These are phyloP conservation scores for Actinopyga echinites DNA, from an alignment of 53 echinoderm and acorn worm species.

Conservation along the genomic window DNA sequence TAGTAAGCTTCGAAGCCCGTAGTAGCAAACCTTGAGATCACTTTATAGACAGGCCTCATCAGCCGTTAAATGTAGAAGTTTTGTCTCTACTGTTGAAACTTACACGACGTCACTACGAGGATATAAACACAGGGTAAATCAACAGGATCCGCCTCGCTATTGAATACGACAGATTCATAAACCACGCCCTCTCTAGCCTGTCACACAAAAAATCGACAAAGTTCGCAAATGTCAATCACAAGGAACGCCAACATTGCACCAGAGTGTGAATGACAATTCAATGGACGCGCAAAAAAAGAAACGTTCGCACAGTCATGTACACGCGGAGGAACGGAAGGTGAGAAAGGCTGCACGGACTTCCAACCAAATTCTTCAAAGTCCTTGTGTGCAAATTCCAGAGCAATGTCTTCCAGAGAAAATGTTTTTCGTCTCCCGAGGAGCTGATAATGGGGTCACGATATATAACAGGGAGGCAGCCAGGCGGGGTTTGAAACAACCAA, in stretches of 20 bases:
- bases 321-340: too few species aligned
- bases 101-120: too few species aligned
- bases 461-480: background rate
- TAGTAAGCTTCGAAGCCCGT: background rate
- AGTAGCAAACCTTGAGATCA: background rate
- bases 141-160: too few species aligned
- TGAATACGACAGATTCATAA: background rate
- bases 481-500: background rate
- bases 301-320: too few species aligned
- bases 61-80: too few species aligned
- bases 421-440: constrained; percentile 11
- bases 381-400: constrained; percentile 24
- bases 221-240: constrained; percentile 7
- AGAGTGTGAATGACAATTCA: constrained; percentile 6
- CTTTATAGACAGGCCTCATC: background rate
- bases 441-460: constrained; percentile 23
- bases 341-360: background rate
- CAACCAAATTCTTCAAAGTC: constrained; percentile 21
- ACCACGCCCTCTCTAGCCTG: background rate
- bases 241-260: constrained; percentile 16
- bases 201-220: background rate
- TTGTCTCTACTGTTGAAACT: too few species aligned
- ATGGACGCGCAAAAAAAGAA: too few species aligned
- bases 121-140: too few species aligned
- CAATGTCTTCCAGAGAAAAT: constrained; percentile 18